phyloP scores from a whole-genome alignment of 1,140 invertebrate genomes.

The Hormaphis cornu region DNA sequence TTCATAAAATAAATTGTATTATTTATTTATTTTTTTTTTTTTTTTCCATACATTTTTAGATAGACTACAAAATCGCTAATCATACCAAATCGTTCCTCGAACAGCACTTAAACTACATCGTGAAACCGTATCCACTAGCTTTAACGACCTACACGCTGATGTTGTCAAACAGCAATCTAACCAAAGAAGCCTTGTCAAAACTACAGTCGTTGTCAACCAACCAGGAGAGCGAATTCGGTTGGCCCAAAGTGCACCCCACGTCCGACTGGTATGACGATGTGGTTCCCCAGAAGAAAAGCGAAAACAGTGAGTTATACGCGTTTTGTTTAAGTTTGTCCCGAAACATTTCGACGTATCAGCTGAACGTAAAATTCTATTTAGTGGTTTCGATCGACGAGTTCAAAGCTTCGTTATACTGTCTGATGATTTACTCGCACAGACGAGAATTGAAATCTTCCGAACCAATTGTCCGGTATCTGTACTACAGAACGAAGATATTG shows the following conservation, averaged over 20 bases:
- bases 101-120: slow-evolving; percentile 46
- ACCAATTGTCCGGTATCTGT: slow-evolving; percentile 52
- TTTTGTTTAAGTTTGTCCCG: background rate
- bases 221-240: slow-evolving; percentile 55
- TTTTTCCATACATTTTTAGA: slow-evolving; percentile 40
- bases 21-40: background rate
- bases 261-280: slow-evolving; percentile 38
- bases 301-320: background rate
- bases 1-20: no score
- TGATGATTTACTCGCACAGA: slow-evolving; percentile 44
- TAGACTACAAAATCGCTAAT: slow-evolving; percentile 45
- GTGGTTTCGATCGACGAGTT: slow-evolving; percentile 46
- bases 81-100: slow-evolving; percentile 50
- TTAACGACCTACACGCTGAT: slow-evolving; percentile 49
- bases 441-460: slow-evolving; percentile 52
- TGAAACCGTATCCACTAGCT: slow-evolving; percentile 48
- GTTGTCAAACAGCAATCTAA: slow-evolving; percentile 47
- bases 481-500: slow-evolving; percentile 52
- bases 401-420: slow-evolving; percentile 44
- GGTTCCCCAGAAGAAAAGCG: slow-evolving; percentile 6
- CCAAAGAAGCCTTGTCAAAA: slow-evolving; percentile 47
- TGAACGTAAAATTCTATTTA: no score
- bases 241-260: slow-evolving; percentile 43
- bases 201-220: slow-evolving; percentile 51
- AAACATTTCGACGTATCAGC: background rate